Evolutionary conservation across 92 coral and sea anemone species (phyloP).

Genomic region (Actinernus sp.): DNA sequence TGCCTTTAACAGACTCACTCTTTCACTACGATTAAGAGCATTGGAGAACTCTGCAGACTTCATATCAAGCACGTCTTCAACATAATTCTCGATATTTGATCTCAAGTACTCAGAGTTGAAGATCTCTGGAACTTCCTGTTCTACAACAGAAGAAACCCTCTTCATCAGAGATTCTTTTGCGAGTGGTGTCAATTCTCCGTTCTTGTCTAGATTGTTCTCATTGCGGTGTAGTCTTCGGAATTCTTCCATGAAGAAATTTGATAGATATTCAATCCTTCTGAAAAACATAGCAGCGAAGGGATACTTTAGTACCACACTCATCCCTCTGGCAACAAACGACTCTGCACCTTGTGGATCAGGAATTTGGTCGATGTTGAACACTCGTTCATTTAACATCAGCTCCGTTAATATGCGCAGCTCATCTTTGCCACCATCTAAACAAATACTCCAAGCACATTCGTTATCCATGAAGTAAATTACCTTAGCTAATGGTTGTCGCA

Average conservation of each 20-base stretch:
- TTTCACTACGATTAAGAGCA: constrained; percentile 40
- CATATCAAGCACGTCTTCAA: constrained; percentile 86
- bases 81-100: constrained; percentile 36
- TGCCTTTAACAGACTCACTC: constrained; percentile 77
- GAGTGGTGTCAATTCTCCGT: constrained; percentile 55
- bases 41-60: constrained; percentile 61
- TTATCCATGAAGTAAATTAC: constrained; percentile 88
- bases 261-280: constrained; percentile 70
- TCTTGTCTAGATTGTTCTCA: constrained; percentile 62
- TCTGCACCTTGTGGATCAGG: constrained; percentile 90
- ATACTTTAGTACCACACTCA: constrained; percentile 44
- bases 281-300: constrained; percentile 77
- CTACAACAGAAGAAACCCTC: constrained; percentile 61
- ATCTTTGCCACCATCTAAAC: constrained; percentile 24
- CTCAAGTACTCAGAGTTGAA: constrained; percentile 38
- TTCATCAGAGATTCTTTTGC: constrained; percentile 31
- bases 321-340: constrained; percentile 58
- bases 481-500: constrained; percentile 82
- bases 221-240: constrained; percentile 62
- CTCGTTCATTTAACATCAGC: constrained; percentile 48
- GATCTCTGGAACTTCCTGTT: constrained; percentile 70
- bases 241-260: constrained; percentile 78
- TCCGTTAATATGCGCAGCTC: constrained; percentile 53
- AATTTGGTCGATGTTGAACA: constrained; percentile 59
- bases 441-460: constrained; percentile 88